Evolutionary conservation across 2,888 invertebrate species (phyloP), one percentile per base, ranked within the genome.

Genomic region (Nomada hirtipes): DNA sequence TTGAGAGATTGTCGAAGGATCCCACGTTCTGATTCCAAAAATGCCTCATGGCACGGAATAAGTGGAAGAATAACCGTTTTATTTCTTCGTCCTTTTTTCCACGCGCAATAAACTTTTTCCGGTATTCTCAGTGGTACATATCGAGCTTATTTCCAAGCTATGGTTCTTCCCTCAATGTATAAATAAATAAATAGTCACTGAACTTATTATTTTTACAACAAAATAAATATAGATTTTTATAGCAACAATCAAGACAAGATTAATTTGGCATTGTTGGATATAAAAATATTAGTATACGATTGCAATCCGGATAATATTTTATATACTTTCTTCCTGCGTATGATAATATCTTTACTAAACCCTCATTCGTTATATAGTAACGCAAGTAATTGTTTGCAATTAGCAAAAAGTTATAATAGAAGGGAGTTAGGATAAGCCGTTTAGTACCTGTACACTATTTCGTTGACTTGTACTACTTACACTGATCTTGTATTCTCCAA

Each of bases 11-110:
- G 59, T 61, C 61, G 67, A 71, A 71, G 79, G 60, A 79, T 79
- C 70, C 61, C 60, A 71, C 72, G 67, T 68, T 52, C 78, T 50
- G 79, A 78, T 80, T 80, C 44, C 29, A 63, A 72, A 71, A 78
- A 67, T 80, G 78, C 79, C 63, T 72, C 71, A 68, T 68, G 79
- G 78, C 78, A 57, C 64, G 67, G 71, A 67, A 71, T 78, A 78
- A 77, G 68, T 61, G 68, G 61, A 60, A 53, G 63, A 69, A 69
- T 79, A 69, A 69, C 44, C 68, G 42, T 74, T 78, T 74, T 61
- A 78, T 78, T 50, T 29, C 20, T 52, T 42, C 64, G 50, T 61
- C 36, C 63, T 76, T 63, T 70, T 36, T 9, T 15, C 63, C 23
- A 13, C 15, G 20, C 55, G 15, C 23, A 42, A 44, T 57, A 71